Percentiles rank a stretch among this genome's conserved stretches.
Conservation (phyloP, 1,140 invertebrate species). For the Manduca sexta region DNA sequence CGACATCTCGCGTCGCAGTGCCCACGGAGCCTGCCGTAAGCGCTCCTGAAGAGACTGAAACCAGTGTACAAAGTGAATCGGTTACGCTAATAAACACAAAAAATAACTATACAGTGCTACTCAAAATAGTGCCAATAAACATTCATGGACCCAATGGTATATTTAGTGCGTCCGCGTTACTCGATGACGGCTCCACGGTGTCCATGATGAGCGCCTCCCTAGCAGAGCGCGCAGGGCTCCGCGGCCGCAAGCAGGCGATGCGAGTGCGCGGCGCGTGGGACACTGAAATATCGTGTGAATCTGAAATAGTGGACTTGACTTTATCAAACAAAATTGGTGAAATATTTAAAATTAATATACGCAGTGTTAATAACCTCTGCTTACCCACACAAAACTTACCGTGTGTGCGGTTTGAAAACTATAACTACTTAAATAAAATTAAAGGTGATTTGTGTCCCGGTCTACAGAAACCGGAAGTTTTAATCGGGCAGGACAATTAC, state of each 20-base stretch:
- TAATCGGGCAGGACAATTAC: slow-evolving; percentile 31
- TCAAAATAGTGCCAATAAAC: slow-evolving; percentile 19
- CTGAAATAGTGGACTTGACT: slow-evolving; percentile 8
- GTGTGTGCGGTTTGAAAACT: slow-evolving; percentile 9
- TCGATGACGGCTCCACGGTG: slow-evolving; percentile 21
- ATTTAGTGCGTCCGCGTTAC: slow-evolving; percentile 5
- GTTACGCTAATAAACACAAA: slow-evolving; percentile 2
- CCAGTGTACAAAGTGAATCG: not conserved
- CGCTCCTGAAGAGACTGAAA: too few species aligned
- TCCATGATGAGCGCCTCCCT: slow-evolving; percentile 11
- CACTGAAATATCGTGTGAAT: slow-evolving; percentile 10
- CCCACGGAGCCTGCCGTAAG: not conserved
- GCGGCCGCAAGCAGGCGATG: slow-evolving; percentile 8
- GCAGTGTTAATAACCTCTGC: slow-evolving; percentile 15
- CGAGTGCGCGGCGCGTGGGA: slow-evolving; percentile 14
- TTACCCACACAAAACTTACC: slow-evolving; percentile 16
- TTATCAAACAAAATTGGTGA: not conserved
- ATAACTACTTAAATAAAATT: slow-evolving; percentile 5
- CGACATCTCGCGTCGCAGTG: too few species aligned
- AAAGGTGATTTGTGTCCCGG: slow-evolving; percentile 9
- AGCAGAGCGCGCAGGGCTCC: slow-evolving; percentile 1
- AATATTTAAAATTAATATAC: slow-evolving; percentile 6
- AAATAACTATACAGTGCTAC: slow-evolving; percentile 1
- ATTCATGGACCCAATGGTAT: slow-evolving; percentile 18
- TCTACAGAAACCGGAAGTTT: slow-evolving; percentile 7